phyloP scores from a whole-genome alignment of 2,888 invertebrate species.

The Chrysolina oricalcia region DNA sequence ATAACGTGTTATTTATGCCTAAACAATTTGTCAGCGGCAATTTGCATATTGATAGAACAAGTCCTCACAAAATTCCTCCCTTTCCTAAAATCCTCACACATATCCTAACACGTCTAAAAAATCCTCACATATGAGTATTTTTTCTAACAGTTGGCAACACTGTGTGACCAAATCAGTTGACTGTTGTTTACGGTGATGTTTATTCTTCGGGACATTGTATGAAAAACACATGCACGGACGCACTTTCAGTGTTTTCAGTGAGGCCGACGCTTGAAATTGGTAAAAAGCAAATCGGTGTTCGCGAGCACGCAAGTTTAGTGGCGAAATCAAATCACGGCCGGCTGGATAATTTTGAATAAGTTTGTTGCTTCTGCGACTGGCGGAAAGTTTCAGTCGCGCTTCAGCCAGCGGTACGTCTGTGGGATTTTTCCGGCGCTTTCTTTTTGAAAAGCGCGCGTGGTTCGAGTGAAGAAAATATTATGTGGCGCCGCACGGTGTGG shows the following conservation, averaged over 20 bases:
- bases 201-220: background rate
- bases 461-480: conserved; percentile 45
- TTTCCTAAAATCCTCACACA: too few relatives aligned
- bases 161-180: background rate
- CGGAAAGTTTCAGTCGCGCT: conserved; percentile 23
- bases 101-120: too few relatives aligned
- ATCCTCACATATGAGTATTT: too few relatives aligned
- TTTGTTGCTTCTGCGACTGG: conserved; percentile 27
- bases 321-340: conserved; percentile 53
- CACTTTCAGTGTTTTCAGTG: background rate
- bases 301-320: conserved; percentile 38
- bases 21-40: too few relatives aligned
- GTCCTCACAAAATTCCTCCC: too few relatives aligned
- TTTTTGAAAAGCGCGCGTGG: conserved; percentile 37
- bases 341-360: conserved; percentile 62
- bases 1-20: too few relatives aligned
- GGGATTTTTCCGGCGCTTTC: conserved; percentile 48
- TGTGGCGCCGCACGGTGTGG: conserved; percentile 59
- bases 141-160: background rate
- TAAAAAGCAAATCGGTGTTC: conserved; percentile 38
- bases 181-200: conserved; percentile 11
- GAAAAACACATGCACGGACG: background rate
- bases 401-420: conserved; percentile 19
- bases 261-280: conserved; percentile 10
- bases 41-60: too few relatives aligned